Conservation (phyloP, 2,113 vertebrate genomes). For the Alligator mississippiensis region DNA sequence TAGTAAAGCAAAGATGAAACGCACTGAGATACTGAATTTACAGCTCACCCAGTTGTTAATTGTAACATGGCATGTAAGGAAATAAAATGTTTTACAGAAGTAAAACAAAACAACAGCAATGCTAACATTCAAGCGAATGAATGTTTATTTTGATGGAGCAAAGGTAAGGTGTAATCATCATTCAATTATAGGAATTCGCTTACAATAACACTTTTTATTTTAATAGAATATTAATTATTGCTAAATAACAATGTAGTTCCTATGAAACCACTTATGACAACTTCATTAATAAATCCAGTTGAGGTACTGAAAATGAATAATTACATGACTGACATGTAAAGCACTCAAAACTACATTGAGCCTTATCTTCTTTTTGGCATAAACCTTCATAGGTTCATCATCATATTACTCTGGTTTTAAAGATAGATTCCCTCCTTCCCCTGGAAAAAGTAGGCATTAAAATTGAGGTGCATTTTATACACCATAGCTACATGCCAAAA, state of each 20-base stretch:
- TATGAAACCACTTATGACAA: not conserved
- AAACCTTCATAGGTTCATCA: not conserved
- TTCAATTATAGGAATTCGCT: constrained; percentile 29
- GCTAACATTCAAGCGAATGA: constrained; percentile 40
- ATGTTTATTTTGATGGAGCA: constrained; percentile 9
- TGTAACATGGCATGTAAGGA: constrained; percentile 41
- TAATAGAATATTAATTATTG: constrained; percentile 48
- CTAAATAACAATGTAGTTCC: not conserved
- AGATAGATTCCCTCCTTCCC: too few species aligned
- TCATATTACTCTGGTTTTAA: not conserved
- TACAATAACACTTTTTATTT: constrained; percentile 41
- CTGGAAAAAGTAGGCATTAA: too few species aligned
- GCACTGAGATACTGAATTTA: constrained; percentile 18
- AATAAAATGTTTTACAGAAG: constrained; percentile 40
- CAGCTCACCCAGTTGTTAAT: constrained; percentile 50
- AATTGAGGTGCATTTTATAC: too few species aligned
- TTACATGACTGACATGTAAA: not conserved
- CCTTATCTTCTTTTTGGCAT: not conserved
- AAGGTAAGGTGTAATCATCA: constrained; percentile 25
- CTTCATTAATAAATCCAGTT: not conserved
- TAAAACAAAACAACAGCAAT: constrained; percentile 45
- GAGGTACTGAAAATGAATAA: constrained; percentile 2
- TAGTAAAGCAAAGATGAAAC: constrained; percentile 53
- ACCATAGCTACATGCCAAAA: too few species aligned
- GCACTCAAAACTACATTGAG: not conserved